Evolutionary conservation across 2,888 invertebrate genomes (phyloP).

Genomic region (Eilema depressum): DNA sequence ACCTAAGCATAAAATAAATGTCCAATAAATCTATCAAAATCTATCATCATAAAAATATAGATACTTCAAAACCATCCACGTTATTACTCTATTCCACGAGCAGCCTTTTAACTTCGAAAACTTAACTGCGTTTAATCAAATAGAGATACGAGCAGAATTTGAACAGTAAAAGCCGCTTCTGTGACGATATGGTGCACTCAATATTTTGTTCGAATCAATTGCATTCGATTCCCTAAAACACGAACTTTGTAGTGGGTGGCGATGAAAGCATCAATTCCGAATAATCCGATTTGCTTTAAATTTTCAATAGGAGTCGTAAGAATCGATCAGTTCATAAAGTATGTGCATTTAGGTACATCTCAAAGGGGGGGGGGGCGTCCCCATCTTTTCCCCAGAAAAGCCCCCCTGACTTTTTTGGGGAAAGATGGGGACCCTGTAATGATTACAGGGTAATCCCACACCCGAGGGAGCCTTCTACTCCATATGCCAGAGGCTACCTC

Average conservation of each 20-base stretch:
- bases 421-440: too few relatives aligned
- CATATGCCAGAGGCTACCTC: too few relatives aligned
- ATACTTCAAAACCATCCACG: background rate
- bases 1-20: too few relatives aligned
- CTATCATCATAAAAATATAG: constrained; percentile 2
- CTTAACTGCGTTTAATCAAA: constrained; percentile 39
- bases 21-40: background rate
- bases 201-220: constrained; percentile 61
- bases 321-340: background rate
- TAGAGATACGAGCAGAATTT: constrained; percentile 53
- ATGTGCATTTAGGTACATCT: background rate
- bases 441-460: too few relatives aligned
- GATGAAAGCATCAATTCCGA: constrained; percentile 24
- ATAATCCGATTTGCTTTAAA: constrained; percentile 24
- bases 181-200: constrained; percentile 51
- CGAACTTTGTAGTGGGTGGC: constrained; percentile 24
- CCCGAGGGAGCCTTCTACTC: too few relatives aligned
- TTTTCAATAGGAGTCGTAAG: constrained; percentile 18
- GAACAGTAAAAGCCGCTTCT: constrained; percentile 53
- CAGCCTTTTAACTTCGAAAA: constrained; percentile 32
- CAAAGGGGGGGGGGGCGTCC: too few relatives aligned
- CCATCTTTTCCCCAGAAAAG: too few relatives aligned
- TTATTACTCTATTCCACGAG: background rate
- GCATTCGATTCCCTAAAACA: constrained; percentile 64
- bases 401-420: too few relatives aligned